Evolutionary conservation across 64 coral and sea anemone genomes (phyloP), one percentile per base, ranked within the genome.

Genomic region (Stichodactyla mertensii): DNA sequence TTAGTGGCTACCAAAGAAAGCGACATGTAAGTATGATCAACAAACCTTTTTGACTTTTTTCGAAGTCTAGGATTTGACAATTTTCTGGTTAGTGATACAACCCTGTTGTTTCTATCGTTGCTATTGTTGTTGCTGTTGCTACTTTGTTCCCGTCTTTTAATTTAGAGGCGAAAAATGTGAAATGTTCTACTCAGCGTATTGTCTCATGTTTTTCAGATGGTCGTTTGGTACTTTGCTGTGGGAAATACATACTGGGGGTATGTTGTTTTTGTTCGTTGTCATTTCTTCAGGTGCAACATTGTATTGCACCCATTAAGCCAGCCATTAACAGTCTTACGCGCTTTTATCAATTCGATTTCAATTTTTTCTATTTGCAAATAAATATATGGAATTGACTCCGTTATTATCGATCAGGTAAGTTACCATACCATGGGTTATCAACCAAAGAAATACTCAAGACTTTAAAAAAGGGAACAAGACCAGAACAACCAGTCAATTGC

Each of bases 221-320:
- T 93, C 92, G 10, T 93, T 90, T 78, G 92, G 92, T 52, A 88
- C 90, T 16, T 78, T 93, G 5, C 78, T 93, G 10, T 93, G 92
- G 92, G 92, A 93, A 81, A 90, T 93, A 64, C 71, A 93, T 83
- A 90, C 92, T 77, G 92, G 92, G 84, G 92, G 92, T 93, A n/a
- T 66, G 62, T 66, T 8, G 19, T 66, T 20, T 66, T 8, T 66
- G 22, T 4, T 22, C 4, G 18, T 12, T 61, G 28, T 31, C 18
- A 66, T 66, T n/a, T 66, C 22, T 20, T 20, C 7, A 66, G 18
- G 0, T n/a, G 62, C 13, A 61, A 16, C 59, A 15, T 5, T 9
- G 16, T 62, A 18, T 62, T 18, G 60, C 19, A 62, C 13, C 4
- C 16, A 16, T 4, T 66, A n/a, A 45, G 3, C 36, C 31, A 36